A percentile compares a stretch with the other conserved stretches of the same genome.
These are phyloP conservation scores for Epirrhoe alternata DNA, from an alignment of 2,888 invertebrate species.

Conservation along the genomic window DNA sequence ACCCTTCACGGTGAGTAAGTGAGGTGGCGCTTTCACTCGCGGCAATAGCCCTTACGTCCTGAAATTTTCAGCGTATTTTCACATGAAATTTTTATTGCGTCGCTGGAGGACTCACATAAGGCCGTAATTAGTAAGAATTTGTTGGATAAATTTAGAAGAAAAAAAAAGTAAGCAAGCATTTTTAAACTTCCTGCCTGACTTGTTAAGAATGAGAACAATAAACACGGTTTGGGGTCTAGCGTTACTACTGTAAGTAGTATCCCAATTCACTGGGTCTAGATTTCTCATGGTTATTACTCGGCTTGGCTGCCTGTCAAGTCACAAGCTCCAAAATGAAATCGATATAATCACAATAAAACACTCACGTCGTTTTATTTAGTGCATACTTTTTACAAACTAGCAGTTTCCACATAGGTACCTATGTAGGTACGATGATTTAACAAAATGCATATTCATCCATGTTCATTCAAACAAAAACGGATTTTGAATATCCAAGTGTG, in stretches of 20 bases:
- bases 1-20: slow-evolving; percentile 20
- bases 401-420: too few species aligned
- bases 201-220: too few species aligned
- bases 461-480: slow-evolving; percentile 8
- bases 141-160: background rate
- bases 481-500: slow-evolving; percentile 9
- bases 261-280: too few species aligned
- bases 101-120: slow-evolving; percentile 7
- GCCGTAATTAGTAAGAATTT: slow-evolving; percentile 12
- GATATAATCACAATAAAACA: too few species aligned
- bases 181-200: background rate
- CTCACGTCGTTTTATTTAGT: too few species aligned
- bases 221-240: too few species aligned
- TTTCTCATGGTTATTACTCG: too few species aligned
- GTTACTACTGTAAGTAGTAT: too few species aligned
- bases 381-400: too few species aligned
- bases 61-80: slow-evolving; percentile 54
- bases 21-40: slow-evolving; percentile 42
- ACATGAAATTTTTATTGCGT: slow-evolving; percentile 50
- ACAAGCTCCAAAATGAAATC: too few species aligned
- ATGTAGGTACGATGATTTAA: background rate
- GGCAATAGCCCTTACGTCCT: slow-evolving; percentile 47
- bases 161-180: background rate
- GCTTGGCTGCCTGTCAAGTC: too few species aligned
- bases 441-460: background rate